Evolutionary conservation across 2,888 invertebrate species (phyloP), one percentile per base, ranked within the genome.

Genomic region (Lissonota sp.): DNA sequence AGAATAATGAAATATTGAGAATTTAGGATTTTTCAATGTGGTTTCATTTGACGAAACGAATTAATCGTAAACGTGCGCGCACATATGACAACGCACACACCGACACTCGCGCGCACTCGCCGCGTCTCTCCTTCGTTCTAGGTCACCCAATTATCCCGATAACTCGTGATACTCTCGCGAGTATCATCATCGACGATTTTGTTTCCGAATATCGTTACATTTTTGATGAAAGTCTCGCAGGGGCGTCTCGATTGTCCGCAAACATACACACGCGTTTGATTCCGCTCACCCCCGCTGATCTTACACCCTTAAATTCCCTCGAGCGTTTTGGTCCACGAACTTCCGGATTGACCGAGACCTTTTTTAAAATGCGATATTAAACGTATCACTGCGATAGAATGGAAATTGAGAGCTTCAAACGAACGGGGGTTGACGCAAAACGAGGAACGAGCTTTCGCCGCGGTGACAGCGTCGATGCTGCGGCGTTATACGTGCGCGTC

Each of bases 391-490:
- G 26, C 26, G 26, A 26, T 26, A 3, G 26, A 3, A 26, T 26
- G 53, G 14, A 53, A 53, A 14, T 26, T 2, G 3, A 26, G 26
- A 26, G 26, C 26, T 1, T 26, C 26, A 26, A 26, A 26, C 26
- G 26, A 26, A 26, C 26, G 26, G 26, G 26, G 26, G 3, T 26
- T 26, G 26, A 26, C 26, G 26, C 26, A 4, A 53, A 53, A 53
- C 6, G 53, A 53, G 62, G 55, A 71, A 70, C 69, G 64, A 70
- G 69, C 81, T 79, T 74, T 79, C 60, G 79, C 62, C 62, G 67
- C 75, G 75, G 67, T 49, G 57, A 51, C 75, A 79, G 71, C 75
- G 71, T 79, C 82, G 79, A 67, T 75, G 75, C 69, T 69, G 75
- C 75, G 75, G 49, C 73, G 75, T 75, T 75, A 40, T 75, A 67